phyloP scores from a whole-genome alignment of 2,113 vertebrate species.

The Coryphaenoides rupestris region DNA sequence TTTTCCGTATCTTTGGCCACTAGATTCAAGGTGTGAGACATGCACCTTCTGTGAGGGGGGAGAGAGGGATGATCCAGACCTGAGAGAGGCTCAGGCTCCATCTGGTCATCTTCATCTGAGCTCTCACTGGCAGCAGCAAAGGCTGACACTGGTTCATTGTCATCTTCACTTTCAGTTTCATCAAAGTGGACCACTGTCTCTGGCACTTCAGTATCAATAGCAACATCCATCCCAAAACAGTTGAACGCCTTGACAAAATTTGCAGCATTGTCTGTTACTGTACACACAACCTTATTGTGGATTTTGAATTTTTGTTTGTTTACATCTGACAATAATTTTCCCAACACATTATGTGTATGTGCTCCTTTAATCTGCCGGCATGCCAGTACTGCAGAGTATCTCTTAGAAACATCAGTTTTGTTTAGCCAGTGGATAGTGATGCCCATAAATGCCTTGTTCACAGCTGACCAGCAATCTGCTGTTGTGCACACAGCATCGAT shows the following conservation, averaged over 20 bases:
- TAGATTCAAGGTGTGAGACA: conserved; percentile 29
- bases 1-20: conserved; percentile 20
- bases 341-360: not conserved
- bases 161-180: not conserved
- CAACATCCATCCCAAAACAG: conserved; percentile 2
- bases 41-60: conserved; percentile 27
- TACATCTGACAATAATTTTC: not conserved
- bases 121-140: conserved; percentile 12
- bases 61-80: conserved; percentile 8
- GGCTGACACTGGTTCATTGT: conserved; percentile 4
- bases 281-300: not conserved
- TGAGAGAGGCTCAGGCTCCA: conserved; percentile 23
- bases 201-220: not conserved
- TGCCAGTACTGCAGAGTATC: conserved; percentile 1
- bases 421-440: conserved; percentile 13
- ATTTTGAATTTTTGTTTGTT: not conserved
- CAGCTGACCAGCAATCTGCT: no score
- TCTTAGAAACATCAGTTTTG: conserved; percentile 7
- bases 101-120: conserved; percentile 15
- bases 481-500: no score
- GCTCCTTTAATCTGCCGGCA: conserved; percentile 1
- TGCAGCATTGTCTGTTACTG: conserved; percentile 2
- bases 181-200: conserved; percentile 2
- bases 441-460: no score
- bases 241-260: not conserved